phyloP scores from a whole-genome alignment of 2,797 vertebrate species.

The Brachymystax lenok region DNA sequence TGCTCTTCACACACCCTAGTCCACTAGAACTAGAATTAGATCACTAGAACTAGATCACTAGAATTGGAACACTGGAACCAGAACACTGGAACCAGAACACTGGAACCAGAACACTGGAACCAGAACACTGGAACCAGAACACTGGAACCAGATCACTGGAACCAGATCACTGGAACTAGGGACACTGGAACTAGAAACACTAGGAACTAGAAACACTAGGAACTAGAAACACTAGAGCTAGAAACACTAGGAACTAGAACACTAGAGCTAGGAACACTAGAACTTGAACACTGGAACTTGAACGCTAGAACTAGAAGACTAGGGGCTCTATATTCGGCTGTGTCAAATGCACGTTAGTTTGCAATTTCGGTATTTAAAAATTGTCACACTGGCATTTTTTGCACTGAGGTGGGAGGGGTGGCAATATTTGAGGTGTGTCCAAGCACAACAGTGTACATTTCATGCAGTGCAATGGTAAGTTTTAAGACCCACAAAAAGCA shows the following conservation, averaged over 20 bases:
- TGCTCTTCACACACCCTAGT: constrained; percentile 56
- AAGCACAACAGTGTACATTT: too few species aligned
- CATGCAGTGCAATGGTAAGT: too few species aligned
- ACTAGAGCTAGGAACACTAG: too few species aligned
- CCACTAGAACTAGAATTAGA: not conserved
- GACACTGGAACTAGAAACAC: not conserved
- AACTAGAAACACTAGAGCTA: not conserved
- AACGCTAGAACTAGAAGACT: not conserved
- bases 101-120: not conserved
- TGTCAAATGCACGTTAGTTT: too few species aligned
- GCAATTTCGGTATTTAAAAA: too few species aligned
- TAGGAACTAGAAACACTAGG: not conserved
- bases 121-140: not conserved
- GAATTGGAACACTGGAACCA: not conserved
- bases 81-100: not conserved
- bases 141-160: not conserved
- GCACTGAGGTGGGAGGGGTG: too few species aligned
- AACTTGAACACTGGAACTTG: not conserved
- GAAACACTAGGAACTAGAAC: too few species aligned
- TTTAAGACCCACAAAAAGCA: too few species aligned
- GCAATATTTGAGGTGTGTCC: too few species aligned
- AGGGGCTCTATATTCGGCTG: not conserved
- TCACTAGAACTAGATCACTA: not conserved
- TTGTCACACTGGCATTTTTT: too few species aligned
- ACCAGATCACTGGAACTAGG: not conserved